phyloP scores from a whole-genome alignment of 2,888 invertebrate genomes.

The Dilophus febrilis region DNA sequence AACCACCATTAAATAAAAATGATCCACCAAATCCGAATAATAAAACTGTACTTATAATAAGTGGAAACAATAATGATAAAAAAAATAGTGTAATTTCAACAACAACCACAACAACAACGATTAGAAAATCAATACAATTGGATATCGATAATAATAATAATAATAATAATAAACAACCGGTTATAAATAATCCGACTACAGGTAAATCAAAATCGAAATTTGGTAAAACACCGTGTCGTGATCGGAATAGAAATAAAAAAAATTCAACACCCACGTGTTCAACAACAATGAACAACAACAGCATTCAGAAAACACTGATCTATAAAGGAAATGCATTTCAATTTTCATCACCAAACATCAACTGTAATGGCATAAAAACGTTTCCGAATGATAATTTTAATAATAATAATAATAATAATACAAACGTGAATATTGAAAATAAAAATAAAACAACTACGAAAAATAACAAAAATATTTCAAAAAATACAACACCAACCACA shows the following conservation, averaged over 20 bases:
- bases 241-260: slow-evolving; percentile 21
- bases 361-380: no score
- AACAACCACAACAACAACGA: not conserved
- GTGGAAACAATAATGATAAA: not conserved
- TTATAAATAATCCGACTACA: no score
- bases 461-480: not conserved
- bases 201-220: no score
- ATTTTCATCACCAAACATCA: slow-evolving; percentile 10
- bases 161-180: not conserved
- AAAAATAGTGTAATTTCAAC: not conserved
- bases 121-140: not conserved
- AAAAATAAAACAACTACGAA: not conserved
- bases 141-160: slow-evolving; percentile 1
- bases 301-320: slow-evolving; percentile 5
- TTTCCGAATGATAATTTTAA: no score
- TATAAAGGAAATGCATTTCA: slow-evolving; percentile 15
- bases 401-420: not conserved
- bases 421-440: not conserved
- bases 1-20: no score
- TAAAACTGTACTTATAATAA: not conserved
- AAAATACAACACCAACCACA: not conserved
- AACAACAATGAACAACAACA: not conserved
- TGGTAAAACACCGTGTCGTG: slow-evolving; percentile 29
- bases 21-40: no score
- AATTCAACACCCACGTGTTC: slow-evolving; percentile 6